Base-by-base conservation (phyloP, 2,888 invertebrate genomes). In the Cephus spinipes region DNA sequence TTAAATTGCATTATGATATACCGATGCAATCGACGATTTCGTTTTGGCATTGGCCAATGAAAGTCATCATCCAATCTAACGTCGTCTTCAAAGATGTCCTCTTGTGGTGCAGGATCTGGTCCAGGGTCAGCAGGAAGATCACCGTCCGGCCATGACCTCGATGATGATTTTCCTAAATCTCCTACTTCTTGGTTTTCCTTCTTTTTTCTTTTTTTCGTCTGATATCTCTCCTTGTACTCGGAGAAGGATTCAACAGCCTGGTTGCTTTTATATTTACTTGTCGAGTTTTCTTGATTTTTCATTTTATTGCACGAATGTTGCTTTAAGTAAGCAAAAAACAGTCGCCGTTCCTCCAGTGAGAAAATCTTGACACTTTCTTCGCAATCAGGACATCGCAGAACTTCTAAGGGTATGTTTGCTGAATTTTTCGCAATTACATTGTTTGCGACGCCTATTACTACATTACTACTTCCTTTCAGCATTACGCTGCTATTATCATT, bases 81-180 rank as follows among this genome's bases (percentile, higher is more conserved):
- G 23, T 78, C 55, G 71, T 78, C 78, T 69, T 78, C 75, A 55
- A 78, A 78, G 73, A 78, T 78, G n/a, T 78, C 35, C 36, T 78
- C 78, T 40, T 34, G 35, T 1, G 74, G 33, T 12, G 75, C 69
- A 36, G 75, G 78, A 76, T 76, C 75, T 9, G 78, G 78, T 35
- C 78, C 78, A 55, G 78, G 78, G 33, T 78, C 78, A 23, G 75
- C 78, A 12, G 78, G 78, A 35, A 78, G 71, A 78, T 78, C 78
- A 30, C 78, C 78, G 12, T 75, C 78, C 3, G 75, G 78, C 78
- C 78, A 78, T 32, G 33, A 31, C n/a, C 76, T 76, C 3, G 75
- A 9, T 9, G 55, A 69, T 11, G 68, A 35, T 23, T 35, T 33
- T 35, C 23, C 33, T 74, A 33, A n/a, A 9, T 34, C 33, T 35